Conservation (phyloP, 2,888 invertebrate genomes). For the Melangyna quadrimaculata region DNA sequence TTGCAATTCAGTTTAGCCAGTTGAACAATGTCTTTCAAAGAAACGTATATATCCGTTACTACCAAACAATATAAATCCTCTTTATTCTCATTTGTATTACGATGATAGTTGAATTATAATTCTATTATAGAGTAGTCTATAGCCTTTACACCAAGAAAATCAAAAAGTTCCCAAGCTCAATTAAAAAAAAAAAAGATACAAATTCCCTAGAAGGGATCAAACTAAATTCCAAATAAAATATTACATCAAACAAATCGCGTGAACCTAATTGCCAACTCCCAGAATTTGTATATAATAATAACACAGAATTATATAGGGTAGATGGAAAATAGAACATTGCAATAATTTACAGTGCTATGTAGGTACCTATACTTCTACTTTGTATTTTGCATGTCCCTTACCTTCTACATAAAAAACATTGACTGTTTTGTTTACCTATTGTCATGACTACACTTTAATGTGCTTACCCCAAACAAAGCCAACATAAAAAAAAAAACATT, state of each 20-base stretch:
- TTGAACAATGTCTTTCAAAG: no score
- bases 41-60: no score
- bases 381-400: neutral
- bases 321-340: neutral
- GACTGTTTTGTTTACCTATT: neutral
- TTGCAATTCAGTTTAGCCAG: no score
- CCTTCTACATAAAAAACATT: neutral
- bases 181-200: neutral
- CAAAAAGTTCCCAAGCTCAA: neutral
- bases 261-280: neutral
- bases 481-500: neutral
- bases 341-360: neutral
- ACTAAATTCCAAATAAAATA: neutral
- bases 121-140: neutral
- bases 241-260: neutral
- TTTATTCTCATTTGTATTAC: no score
- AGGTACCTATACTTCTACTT: neutral
- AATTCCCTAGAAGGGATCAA: neutral
- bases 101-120: no score
- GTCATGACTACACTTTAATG: slow-evolving; percentile 6
- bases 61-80: neutral
- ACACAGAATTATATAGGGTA: neutral
- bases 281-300: neutral
- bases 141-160: neutral
- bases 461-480: neutral